These are phyloP conservation scores for Drosophila tanythrix DNA, from an alignment of 2,888 invertebrate species.

Conservation along the genomic window DNA sequence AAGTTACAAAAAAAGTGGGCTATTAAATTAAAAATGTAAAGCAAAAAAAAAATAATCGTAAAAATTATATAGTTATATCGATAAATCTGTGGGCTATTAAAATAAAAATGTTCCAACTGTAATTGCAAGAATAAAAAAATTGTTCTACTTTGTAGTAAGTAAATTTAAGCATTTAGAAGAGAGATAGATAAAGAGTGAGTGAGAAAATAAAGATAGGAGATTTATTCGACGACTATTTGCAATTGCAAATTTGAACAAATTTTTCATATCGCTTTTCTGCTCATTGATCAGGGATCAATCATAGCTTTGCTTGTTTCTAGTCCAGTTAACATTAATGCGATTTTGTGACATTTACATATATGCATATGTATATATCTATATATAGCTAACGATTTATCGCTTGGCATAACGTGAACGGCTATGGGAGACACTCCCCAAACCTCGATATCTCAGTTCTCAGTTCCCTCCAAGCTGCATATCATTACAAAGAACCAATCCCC, in stretches of 20 bases:
- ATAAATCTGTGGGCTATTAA: too few relatives aligned
- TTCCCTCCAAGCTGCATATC: constrained; percentile 41
- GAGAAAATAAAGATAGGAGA: not conserved
- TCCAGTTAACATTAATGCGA: constrained; percentile 45
- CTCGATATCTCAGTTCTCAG: constrained; percentile 10
- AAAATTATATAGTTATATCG: not conserved
- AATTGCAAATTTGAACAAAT: not conserved
- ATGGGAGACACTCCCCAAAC: constrained; percentile 46
- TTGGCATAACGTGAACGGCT: constrained; percentile 29
- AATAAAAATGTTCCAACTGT: not conserved
- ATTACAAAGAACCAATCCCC: constrained; percentile 46
- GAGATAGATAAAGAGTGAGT: not conserved
- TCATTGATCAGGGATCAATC: constrained; percentile 39
- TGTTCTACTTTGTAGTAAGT: not conserved
- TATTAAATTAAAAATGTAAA: not conserved
- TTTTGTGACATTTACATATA: constrained; percentile 14
- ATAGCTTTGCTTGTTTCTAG: constrained; percentile 36
- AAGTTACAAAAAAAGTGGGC: too few relatives aligned
- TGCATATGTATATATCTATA: constrained; percentile 1
- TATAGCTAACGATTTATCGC: constrained; percentile 16
- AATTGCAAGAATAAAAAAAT: not conserved
- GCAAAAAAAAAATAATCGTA: not conserved
- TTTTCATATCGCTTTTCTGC: constrained; percentile 9
- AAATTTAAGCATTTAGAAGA: not conserved
- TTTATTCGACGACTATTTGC: not conserved